phyloP scores from a whole-genome alignment of 1,140 invertebrate species.

The Trichonephila clavipes region DNA sequence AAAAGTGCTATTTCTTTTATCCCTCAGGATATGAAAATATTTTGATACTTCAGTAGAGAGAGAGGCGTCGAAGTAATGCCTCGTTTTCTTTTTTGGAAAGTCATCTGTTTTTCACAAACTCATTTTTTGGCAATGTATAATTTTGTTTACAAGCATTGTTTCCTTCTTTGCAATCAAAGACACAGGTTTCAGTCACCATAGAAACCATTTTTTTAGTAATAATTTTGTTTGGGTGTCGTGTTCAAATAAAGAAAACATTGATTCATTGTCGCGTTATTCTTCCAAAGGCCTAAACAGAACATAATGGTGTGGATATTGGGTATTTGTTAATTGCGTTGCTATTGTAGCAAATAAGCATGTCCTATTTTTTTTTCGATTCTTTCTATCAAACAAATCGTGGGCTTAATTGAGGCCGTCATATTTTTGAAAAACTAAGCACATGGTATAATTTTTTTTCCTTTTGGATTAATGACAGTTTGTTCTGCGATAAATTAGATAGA shows the following conservation, averaged over 20 bases:
- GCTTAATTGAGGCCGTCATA: background rate
- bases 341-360: background rate
- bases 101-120: background rate
- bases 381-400: background rate
- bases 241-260: background rate
- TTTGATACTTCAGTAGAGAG: background rate
- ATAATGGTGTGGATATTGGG: background rate
- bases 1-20: background rate
- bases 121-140: background rate
- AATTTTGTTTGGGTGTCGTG: background rate
- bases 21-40: background rate
- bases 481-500: no score
- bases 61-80: background rate
- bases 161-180: background rate
- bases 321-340: background rate
- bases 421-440: background rate
- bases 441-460: no score
- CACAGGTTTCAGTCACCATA: background rate
- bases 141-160: slow-evolving; percentile 31
- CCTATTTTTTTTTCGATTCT: background rate
- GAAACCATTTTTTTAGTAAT: background rate
- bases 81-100: background rate
- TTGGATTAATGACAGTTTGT: no score
- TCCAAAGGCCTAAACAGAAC: background rate
- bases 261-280: background rate